phyloP scores from a whole-genome alignment of 2,797 vertebrate species.

The Psittacula echo region DNA sequence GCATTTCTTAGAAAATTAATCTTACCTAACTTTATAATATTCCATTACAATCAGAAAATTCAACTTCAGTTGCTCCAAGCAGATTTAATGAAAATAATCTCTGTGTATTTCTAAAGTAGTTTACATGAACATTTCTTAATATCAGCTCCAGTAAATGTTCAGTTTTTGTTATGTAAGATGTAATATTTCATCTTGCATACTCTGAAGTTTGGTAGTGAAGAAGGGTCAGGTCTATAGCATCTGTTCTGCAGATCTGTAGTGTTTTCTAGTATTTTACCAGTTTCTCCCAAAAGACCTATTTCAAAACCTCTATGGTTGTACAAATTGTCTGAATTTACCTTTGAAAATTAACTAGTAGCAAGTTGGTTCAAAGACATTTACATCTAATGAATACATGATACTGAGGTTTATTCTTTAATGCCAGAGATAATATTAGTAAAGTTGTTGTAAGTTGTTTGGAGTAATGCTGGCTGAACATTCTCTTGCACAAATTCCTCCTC shows the following conservation, averaged over 20 bases:
- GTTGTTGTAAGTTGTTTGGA: not conserved
- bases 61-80: not conserved
- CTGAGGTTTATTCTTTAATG: conserved; percentile 30
- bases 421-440: not conserved
- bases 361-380: not conserved
- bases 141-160: not conserved
- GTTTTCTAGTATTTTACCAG: conserved; percentile 56
- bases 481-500: conserved; percentile 3
- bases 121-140: not conserved
- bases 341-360: conserved; percentile 53
- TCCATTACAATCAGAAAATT: not conserved
- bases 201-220: not conserved
- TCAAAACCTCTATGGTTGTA: not conserved
- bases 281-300: conserved; percentile 9
- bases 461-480: not conserved
- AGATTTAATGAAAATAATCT: not conserved
- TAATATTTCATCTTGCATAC: not conserved
- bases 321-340: conserved; percentile 21
- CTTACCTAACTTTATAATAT: not conserved
- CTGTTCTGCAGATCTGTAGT: conserved; percentile 46
- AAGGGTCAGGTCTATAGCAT: conserved; percentile 1
- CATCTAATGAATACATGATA: conserved; percentile 39
- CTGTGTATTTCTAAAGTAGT: not conserved
- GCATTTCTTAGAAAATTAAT: not conserved
- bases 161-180: not conserved